A percentile compares a stretch with the other conserved stretches of the same genome.
Conservation (phyloP, 2,888 invertebrate species). For the Oligia fasciuncula region DNA sequence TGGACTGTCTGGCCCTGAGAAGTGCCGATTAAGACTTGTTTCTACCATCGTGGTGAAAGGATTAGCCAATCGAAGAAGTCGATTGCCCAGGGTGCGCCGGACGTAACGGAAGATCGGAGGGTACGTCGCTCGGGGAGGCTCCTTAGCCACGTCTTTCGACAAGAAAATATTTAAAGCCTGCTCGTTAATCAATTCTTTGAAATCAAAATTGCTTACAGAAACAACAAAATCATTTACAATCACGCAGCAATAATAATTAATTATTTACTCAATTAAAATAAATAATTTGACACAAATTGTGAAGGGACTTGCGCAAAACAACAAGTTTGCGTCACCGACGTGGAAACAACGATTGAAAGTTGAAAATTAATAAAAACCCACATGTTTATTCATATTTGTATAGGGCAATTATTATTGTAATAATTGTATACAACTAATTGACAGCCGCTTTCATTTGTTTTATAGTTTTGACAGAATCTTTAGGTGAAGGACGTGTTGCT, state of each 20-base stretch:
- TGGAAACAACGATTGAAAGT: conserved; percentile 37
- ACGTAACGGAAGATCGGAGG: no score
- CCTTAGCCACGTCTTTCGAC: no score
- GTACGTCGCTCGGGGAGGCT: no score
- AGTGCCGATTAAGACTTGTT: no score
- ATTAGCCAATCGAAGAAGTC: no score
- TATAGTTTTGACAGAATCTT: conserved; percentile 41
- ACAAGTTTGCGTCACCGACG: conserved; percentile 26
- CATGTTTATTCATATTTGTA: conserved; percentile 35
- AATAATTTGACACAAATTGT: conserved; percentile 25
- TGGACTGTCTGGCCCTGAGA: no score
- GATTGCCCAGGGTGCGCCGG: no score
- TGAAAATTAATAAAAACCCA: conserved; percentile 43
- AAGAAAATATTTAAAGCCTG: neutral
- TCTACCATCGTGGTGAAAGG: no score
- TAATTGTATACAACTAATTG: conserved; percentile 35
- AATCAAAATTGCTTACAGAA: conserved; percentile 9
- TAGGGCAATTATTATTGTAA: conserved; percentile 46
- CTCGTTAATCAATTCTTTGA: neutral
- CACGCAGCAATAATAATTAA: conserved; percentile 17
- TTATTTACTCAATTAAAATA: conserved; percentile 12
- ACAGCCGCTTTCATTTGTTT: conserved; percentile 46
- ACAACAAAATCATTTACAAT: conserved; percentile 10
- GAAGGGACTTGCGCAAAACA: conserved; percentile 30
- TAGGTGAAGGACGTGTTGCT: conserved; percentile 42